These are phyloP conservation scores for Nebria brevicollis DNA, from an alignment of 2,888 invertebrate species.

Conservation along the genomic window DNA sequence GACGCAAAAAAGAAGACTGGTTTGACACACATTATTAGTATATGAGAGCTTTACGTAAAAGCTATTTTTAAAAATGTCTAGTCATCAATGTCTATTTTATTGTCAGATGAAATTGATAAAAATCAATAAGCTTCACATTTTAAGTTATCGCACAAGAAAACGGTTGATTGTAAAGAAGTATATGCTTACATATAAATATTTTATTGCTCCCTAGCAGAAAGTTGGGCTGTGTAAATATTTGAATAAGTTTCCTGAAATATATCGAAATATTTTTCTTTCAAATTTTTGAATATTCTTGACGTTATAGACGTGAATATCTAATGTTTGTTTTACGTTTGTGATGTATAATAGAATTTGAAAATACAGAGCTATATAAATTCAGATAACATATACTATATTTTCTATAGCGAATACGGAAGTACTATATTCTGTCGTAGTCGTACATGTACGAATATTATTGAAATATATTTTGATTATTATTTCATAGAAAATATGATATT, in stretches of 20 bases:
- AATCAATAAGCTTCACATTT: slow-evolving; percentile 8
- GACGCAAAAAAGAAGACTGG: neutral
- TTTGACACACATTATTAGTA: neutral
- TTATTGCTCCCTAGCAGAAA: neutral
- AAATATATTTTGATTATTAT: neutral
- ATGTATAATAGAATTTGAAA: slow-evolving; percentile 5
- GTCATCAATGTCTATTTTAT: neutral
- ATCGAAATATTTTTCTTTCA: slow-evolving; percentile 14
- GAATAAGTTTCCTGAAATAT: neutral
- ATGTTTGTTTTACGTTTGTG: slow-evolving; percentile 2
- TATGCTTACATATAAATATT: slow-evolving; percentile 7
- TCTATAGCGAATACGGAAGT: neutral
- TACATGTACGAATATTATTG: neutral
- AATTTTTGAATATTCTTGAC: slow-evolving; percentile 3
- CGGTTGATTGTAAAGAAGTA: neutral
- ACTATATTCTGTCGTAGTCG: neutral
- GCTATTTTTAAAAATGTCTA: neutral
- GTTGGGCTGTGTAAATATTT: slow-evolving; percentile 3
- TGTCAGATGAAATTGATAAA: neutral
- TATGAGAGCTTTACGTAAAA: neutral
- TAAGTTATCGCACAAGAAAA: neutral
- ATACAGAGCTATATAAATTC: neutral
- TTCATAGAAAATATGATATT: neutral
- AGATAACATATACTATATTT: neutral
- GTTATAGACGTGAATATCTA: neutral